Evolutionary conservation across 2,888 invertebrate species (phyloP).

Genomic region (Trypoxylon attenuatum): DNA sequence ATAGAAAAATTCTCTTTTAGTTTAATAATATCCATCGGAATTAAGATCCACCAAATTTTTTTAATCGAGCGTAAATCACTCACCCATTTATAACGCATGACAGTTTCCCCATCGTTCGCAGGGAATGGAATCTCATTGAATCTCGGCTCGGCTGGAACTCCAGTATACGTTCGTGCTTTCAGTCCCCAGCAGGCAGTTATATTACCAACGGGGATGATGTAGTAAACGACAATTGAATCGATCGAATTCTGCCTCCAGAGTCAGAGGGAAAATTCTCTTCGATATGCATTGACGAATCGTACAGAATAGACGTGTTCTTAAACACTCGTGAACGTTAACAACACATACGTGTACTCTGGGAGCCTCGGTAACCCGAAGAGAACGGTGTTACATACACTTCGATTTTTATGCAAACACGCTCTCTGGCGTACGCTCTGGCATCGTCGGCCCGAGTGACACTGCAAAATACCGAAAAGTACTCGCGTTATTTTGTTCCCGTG

Average conservation of each 20-base stretch:
- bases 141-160: conserved; percentile 58
- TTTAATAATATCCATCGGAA: too few species aligned
- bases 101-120: conserved; percentile 22
- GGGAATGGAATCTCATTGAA: conserved; percentile 43
- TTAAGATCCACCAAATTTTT: too few species aligned
- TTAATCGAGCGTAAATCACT: too few species aligned
- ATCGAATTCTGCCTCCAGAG: not conserved
- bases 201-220: conserved; percentile 37
- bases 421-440: too few species aligned
- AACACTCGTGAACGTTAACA: too few species aligned
- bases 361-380: not conserved
- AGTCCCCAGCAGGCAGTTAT: conserved; percentile 32
- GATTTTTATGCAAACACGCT: too few species aligned
- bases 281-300: not conserved
- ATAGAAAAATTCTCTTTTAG: too few species aligned
- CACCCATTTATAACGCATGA: too few species aligned
- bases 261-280: not conserved
- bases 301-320: not conserved
- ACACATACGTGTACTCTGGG: not conserved
- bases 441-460: too few species aligned
- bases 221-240: not conserved
- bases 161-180: conserved; percentile 49
- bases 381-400: not conserved
- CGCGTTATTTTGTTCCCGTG: conserved; percentile 7
- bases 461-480: conserved; percentile 8